phyloP scores from a whole-genome alignment of 2,113 vertebrate genomes.

The Lasiurus borealis region DNA sequence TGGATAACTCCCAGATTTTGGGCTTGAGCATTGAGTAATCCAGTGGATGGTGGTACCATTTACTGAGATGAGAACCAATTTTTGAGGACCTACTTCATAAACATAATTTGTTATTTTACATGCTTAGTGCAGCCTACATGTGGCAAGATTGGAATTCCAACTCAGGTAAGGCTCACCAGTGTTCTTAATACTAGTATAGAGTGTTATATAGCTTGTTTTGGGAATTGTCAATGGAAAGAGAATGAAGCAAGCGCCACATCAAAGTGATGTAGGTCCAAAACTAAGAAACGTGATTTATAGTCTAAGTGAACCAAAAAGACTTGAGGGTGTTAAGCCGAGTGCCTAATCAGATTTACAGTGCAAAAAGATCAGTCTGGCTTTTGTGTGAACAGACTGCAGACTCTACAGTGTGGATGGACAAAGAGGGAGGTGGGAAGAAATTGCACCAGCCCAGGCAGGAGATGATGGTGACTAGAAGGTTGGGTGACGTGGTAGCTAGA shows the following conservation, averaged over 20 bases:
- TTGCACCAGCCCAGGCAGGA: not conserved
- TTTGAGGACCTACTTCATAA: not conserved
- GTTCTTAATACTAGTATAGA: not conserved
- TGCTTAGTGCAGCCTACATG: not conserved
- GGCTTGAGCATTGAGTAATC: not conserved
- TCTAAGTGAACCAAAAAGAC: slow-evolving; percentile 19
- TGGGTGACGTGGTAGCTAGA: not conserved
- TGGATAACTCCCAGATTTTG: slow-evolving; percentile 6
- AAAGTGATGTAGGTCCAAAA: not conserved
- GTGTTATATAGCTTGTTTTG: not conserved
- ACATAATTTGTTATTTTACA: not conserved
- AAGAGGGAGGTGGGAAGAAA: not conserved
- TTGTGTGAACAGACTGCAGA: not conserved
- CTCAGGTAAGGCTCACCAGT: not conserved
- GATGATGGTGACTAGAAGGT: not conserved
- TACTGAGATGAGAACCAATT: slow-evolving; percentile 11
- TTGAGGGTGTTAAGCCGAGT: not conserved
- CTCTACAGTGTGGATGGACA: not conserved
- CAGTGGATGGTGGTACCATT: not conserved
- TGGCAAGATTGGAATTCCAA: not conserved
- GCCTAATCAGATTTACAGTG: not conserved
- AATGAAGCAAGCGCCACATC: not conserved
- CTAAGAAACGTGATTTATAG: not conserved
- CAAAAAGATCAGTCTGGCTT: not conserved
- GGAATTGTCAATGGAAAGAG: not conserved